Evolutionary conservation across 1,140 invertebrate genomes (phyloP).

Genomic region (Ceratosolen fusciceps): DNA sequence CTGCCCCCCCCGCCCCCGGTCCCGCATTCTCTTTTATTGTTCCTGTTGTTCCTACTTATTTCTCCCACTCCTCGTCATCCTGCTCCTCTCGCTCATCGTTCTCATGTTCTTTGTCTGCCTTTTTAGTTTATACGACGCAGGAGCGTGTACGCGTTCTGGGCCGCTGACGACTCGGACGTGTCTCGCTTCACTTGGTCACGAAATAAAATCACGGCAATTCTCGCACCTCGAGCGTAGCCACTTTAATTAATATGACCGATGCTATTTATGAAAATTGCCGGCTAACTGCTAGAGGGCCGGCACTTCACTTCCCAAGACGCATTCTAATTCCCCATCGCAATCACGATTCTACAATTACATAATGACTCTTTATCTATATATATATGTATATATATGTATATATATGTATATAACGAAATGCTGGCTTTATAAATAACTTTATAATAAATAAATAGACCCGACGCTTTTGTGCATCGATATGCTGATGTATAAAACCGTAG

Average conservation of each 20-base stretch:
- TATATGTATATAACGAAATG: too few relatives aligned
- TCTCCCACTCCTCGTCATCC: neutral
- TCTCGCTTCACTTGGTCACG: neutral
- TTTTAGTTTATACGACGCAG: constrained; percentile 13
- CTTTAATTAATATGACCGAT: neutral
- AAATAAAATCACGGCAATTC: constrained; percentile 4
- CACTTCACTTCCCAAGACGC: neutral
- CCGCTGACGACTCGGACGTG: neutral
- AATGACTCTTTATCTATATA: too few relatives aligned
- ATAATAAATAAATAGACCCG: too few relatives aligned
- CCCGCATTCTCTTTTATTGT: neutral
- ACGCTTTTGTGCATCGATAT: too few relatives aligned
- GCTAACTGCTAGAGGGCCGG: neutral
- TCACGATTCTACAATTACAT: neutral
- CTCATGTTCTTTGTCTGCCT: neutral
- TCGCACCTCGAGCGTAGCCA: neutral
- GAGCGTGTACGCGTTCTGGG: neutral
- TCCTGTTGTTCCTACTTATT: neutral
- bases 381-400: too few relatives aligned
- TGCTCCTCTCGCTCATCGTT: neutral
- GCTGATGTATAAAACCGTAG: too few relatives aligned
- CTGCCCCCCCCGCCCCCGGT: too few relatives aligned
- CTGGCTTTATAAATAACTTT: too few relatives aligned
- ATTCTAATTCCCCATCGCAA: neutral
- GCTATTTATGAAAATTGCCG: neutral